Conservation (phyloP, 2,113 vertebrate species). For the Petrocephalus zakoni region DNA sequence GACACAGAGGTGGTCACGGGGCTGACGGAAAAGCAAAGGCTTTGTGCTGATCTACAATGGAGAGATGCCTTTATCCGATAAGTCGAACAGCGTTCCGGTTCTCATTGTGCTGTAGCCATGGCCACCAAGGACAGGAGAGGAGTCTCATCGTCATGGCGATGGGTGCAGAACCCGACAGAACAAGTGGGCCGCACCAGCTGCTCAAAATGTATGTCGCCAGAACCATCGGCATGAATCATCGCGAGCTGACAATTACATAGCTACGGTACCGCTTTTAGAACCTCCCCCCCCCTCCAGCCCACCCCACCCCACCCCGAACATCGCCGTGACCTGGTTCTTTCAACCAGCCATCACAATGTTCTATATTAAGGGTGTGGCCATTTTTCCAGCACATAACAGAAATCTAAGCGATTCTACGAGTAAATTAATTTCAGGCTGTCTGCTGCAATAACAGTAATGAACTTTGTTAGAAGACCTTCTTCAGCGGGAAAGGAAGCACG, state of each 20-base stretch:
- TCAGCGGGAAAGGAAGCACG: not conserved
- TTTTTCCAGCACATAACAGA: not conserved
- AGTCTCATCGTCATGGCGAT: not conserved
- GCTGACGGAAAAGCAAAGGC: not conserved
- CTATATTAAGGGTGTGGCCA: slow-evolving; percentile 3
- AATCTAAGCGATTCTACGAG: not conserved
- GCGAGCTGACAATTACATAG: not conserved
- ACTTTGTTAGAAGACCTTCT: not conserved
- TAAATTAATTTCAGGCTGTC: not conserved
- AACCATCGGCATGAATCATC: not conserved
- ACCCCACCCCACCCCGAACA: not conserved
- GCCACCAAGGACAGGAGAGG: not conserved
- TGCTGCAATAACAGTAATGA: not conserved
- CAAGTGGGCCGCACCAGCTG: not conserved
- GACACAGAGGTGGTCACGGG: not conserved
- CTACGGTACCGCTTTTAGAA: not conserved
- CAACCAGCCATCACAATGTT: not conserved
- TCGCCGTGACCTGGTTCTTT: slow-evolving; percentile 3
- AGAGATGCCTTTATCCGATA: not conserved
- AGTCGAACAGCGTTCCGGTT: slow-evolving; percentile 16
- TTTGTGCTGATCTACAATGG: not conserved
- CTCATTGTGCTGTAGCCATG: slow-evolving; percentile 26
- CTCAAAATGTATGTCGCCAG: not conserved
- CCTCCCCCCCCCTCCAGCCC: not conserved
- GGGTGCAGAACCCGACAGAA: not conserved